Conservation (phyloP, 2,888 invertebrate species). For the Hemistola chrysoprasaria region DNA sequence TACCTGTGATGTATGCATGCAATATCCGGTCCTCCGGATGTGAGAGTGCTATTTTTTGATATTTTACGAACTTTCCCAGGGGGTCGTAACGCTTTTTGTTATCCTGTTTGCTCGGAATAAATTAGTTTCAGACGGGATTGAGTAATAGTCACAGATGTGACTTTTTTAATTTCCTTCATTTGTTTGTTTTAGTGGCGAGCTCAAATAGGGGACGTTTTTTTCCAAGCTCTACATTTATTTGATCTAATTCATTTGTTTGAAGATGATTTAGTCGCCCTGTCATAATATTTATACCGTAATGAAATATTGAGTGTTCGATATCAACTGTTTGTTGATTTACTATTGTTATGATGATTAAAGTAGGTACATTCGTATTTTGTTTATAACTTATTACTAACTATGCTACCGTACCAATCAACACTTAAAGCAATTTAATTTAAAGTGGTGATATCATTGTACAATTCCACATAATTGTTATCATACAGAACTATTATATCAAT, state of each 20-base stretch:
- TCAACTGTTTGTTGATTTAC: neutral
- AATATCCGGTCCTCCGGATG: constrained; percentile 54
- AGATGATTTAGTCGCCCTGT: no score
- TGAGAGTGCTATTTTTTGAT: constrained; percentile 44
- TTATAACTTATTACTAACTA: no score
- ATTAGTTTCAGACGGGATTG: constrained; percentile 45
- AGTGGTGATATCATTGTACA: constrained; percentile 1
- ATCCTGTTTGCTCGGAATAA: constrained; percentile 59
- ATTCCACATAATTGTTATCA: neutral
- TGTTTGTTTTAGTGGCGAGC: constrained; percentile 34
- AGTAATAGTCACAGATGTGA: constrained; percentile 56
- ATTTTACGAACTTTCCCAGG: constrained; percentile 55
- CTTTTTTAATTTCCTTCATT: constrained; percentile 60
- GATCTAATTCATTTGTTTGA: constrained; percentile 2
- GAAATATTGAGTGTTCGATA: no score
- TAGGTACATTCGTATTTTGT: no score
- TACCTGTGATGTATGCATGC: constrained; percentile 48
- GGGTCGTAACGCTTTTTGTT: constrained; percentile 53
- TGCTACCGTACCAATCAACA: no score
- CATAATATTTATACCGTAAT: no score
- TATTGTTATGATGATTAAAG: no score
- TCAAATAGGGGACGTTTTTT: constrained; percentile 19
- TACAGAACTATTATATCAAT: no score
- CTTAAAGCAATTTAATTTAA: neutral
- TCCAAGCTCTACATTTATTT: constrained; percentile 5